Percentiles rank a stretch among this genome's conserved stretches.
Conservation (phyloP, 2,113 vertebrate species). For the Columba janthina region DNA sequence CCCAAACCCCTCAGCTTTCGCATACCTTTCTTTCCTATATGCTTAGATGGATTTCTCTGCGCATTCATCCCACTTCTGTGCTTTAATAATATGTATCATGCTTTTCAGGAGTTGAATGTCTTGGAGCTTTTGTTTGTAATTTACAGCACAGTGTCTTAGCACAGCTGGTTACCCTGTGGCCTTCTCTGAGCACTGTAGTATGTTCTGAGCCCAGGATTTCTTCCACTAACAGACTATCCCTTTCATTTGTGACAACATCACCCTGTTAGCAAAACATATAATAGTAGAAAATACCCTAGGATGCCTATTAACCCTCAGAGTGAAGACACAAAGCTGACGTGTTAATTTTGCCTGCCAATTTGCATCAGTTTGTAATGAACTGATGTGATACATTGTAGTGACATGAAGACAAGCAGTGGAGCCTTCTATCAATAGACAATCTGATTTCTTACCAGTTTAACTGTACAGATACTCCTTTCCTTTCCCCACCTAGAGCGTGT, state of each 20-base stretch:
- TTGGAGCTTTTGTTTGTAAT: background rate
- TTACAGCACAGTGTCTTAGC: background rate
- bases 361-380: slow-evolving; percentile 28
- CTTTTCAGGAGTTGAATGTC: background rate
- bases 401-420: background rate
- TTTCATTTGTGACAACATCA: slow-evolving; percentile 17
- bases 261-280: slow-evolving; percentile 4
- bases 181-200: background rate
- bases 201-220: background rate
- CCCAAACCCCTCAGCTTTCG: background rate
- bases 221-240: background rate
- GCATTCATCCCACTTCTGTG: background rate
- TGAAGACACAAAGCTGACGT: slow-evolving; percentile 10
- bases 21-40: background rate
- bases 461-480: background rate
- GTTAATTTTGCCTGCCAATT: slow-evolving; percentile 65
- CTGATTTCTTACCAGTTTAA: slow-evolving; percentile 23
- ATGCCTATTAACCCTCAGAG: slow-evolving; percentile 16
- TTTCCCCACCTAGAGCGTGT: background rate
- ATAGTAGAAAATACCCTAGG: slow-evolving; percentile 2
- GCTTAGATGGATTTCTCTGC: background rate
- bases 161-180: background rate
- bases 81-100: background rate
- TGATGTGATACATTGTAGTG: background rate
- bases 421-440: slow-evolving; percentile 27